Evolutionary conservation across 2,113 vertebrate genomes (phyloP), one percentile per base, ranked within the genome.

Genomic region (Indicator maculatus): DNA sequence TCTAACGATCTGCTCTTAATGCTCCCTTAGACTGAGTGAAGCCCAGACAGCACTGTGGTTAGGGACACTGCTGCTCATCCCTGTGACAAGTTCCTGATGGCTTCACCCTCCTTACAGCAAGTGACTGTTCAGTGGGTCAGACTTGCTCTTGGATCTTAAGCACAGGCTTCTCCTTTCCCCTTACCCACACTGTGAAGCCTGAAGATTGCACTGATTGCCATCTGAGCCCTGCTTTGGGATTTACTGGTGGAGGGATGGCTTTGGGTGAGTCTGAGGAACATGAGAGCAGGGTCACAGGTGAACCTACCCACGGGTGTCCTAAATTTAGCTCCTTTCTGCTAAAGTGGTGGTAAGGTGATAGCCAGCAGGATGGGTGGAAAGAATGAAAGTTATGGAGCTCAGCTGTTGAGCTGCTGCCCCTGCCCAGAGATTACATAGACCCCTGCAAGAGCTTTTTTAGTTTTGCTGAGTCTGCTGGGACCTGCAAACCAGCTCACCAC

Each of bases 391-490:
- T n/a, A 61, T 9, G 31, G 30, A 61, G 44, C 16, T 70, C 75
- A 93, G 59, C 59, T 93, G 70, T 20, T 76, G 55, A 50, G 66
- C 15, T 78, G 74, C 28, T 2, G 10, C 3, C 16, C 38, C 39
- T 60, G 17, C 18, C 69, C 50, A 16, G 39, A 52, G 60, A 39
- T 17, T n/a, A 59, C 5, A 70, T 19, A 33, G 8, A 66, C 18
- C 39, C 0, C 0, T 0, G 0, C 11, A 1, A 38, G 9, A 7
- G 5, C 0, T 60, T 52, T 7, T 5, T 26, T 66, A 73, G 6
- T 27, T 78, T 55, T 71, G 30, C 33, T 47, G 19, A 9, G 11
- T 14, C 10, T 66, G 3, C 3, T 23, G 6, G 16, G 41, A 44
- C 2, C 4, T 66, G 41, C 16, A 50, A 17, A 0, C 27, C 8